phyloP scores from a whole-genome alignment of 2,888 invertebrate genomes.

The Leptopilina syphax region DNA sequence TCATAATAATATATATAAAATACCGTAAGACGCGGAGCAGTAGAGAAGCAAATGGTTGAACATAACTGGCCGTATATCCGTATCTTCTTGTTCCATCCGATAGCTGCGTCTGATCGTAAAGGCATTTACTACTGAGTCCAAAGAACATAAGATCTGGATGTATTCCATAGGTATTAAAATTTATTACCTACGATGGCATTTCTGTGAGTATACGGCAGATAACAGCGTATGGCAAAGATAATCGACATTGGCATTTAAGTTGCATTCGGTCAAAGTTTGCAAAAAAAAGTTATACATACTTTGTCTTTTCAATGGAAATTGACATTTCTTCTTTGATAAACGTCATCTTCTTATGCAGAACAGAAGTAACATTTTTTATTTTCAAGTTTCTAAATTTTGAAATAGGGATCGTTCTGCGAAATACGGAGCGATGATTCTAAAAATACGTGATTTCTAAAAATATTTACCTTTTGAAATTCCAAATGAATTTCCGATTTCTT shows the following conservation, averaged over 20 bases:
- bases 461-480: too few species aligned
- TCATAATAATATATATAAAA: constrained; percentile 14
- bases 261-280: neutral
- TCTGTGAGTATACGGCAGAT: constrained; percentile 16
- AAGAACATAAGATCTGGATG: constrained; percentile 33
- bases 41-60: constrained; percentile 32
- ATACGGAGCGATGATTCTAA: too few species aligned
- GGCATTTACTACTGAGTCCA: constrained; percentile 38
- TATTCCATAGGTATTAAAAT: constrained; percentile 38
- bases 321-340: too few species aligned
- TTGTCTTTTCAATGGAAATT: too few species aligned
- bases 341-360: too few species aligned
- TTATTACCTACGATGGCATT: constrained; percentile 39
- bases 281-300: constrained; percentile 3
- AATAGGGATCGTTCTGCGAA: too few species aligned
- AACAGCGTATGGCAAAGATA: constrained; percentile 26
- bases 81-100: constrained; percentile 39
- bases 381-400: too few species aligned
- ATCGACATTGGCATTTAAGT: constrained; percentile 20
- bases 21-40: constrained; percentile 1
- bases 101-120: constrained; percentile 37
- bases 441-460: too few species aligned
- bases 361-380: too few species aligned
- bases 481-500: too few species aligned
- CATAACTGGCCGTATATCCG: constrained; percentile 38